phyloP scores from a whole-genome alignment of 92 coral and sea anemone genomes.

The Chrysogorgia sp. region DNA sequence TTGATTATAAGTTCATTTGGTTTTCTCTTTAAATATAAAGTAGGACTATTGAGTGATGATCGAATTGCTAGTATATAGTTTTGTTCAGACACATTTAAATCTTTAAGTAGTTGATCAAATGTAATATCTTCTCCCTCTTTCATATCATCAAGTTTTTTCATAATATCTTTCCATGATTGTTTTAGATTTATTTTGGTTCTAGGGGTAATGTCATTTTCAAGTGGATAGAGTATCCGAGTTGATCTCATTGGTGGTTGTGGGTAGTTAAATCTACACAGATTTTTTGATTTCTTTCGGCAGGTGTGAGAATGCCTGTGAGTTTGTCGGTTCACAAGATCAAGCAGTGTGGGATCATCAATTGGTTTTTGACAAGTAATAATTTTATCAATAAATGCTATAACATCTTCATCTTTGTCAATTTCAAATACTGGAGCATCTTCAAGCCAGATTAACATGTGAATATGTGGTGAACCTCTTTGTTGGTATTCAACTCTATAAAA shows the following conservation, averaged over 20 bases:
- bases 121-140: slow-evolving; percentile 21
- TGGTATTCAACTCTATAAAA: slow-evolving; percentile 54
- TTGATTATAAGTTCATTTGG: too few species aligned
- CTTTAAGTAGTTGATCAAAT: slow-evolving; percentile 15
- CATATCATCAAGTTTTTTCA: slow-evolving; percentile 20
- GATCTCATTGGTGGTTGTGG: slow-evolving; percentile 44
- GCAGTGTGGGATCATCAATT: slow-evolving; percentile 8
- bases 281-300: slow-evolving; percentile 29
- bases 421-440: slow-evolving; percentile 49
- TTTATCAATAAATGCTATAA: slow-evolving; percentile 17
- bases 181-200: background rate
- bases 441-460: slow-evolving; percentile 56
- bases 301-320: slow-evolving; percentile 47
- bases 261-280: slow-evolving; percentile 35
- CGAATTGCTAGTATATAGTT: slow-evolving; percentile 9
- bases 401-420: slow-evolving; percentile 40
- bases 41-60: slow-evolving; percentile 42
- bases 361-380: slow-evolving; percentile 43
- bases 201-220: slow-evolving; percentile 3
- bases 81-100: slow-evolving; percentile 18
- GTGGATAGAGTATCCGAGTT: slow-evolving; percentile 18
- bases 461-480: slow-evolving; percentile 55
- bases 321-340: slow-evolving; percentile 42
- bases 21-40: slow-evolving; percentile 61
- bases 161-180: slow-evolving; percentile 30